These are phyloP conservation scores for Panonychus citri DNA, from an alignment of 1,140 invertebrate genomes.

Conservation along the genomic window DNA sequence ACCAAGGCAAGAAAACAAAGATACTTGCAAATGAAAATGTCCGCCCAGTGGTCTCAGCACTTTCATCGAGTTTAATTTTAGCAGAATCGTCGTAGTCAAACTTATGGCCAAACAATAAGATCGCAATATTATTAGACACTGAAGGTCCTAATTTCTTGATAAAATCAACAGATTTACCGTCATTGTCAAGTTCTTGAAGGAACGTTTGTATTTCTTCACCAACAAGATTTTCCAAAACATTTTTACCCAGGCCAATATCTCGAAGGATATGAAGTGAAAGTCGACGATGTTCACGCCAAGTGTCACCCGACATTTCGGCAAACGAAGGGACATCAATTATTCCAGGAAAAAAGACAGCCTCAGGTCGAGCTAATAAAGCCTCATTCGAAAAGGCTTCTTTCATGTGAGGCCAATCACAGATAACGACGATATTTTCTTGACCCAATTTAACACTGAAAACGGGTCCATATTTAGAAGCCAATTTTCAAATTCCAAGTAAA, in stretches of 20 bases:
- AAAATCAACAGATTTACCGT: neutral
- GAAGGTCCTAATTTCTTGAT: neutral
- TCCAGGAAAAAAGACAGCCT: neutral
- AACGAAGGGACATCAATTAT: constrained; percentile 3
- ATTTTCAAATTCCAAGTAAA: neutral
- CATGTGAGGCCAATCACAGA: constrained; percentile 10
- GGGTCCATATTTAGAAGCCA: neutral
- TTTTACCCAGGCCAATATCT: constrained; percentile 45
- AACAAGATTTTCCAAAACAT: constrained; percentile 42
- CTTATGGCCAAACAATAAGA: constrained; percentile 11
- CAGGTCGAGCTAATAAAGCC: constrained; percentile 11
- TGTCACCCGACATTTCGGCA: constrained; percentile 24
- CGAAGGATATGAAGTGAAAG: constrained; percentile 44
- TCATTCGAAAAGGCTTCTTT: constrained; percentile 11
- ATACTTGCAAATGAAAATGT: neutral
- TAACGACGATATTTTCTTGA: neutral
- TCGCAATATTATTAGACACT: constrained; percentile 14
- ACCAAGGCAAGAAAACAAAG: neutral
- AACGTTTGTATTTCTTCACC: constrained; percentile 28
- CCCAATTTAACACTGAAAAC: neutral
- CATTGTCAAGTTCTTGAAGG: neutral
- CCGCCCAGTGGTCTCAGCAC: neutral
- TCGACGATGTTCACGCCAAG: constrained; percentile 45
- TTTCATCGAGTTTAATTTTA: neutral
- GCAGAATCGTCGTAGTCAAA: constrained; percentile 12